Percentiles rank a stretch among this genome's conserved stretches.
Conservation (phyloP, 2,113 vertebrate genomes). For the Macrotus californicus region DNA sequence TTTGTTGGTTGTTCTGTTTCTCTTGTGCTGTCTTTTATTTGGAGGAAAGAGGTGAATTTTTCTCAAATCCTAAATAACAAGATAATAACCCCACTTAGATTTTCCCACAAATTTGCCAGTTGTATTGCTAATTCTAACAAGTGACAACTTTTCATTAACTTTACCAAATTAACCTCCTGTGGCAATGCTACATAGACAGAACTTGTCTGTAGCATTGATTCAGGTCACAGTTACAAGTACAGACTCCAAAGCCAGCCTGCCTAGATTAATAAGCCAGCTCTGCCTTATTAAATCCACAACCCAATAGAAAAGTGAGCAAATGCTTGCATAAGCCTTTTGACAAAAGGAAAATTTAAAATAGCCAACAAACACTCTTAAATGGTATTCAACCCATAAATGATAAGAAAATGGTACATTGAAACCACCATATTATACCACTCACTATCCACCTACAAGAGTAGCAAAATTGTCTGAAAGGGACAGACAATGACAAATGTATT, state of each 20-base stretch:
- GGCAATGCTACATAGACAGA: not conserved
- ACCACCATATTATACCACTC: not conserved
- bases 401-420: not conserved
- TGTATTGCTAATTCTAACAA: not conserved
- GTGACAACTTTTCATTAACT: not conserved
- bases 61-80: not conserved
- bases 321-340: not conserved
- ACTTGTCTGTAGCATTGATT: not conserved
- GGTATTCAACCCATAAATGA: not conserved
- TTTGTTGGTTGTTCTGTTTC: not conserved
- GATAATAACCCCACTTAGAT: not conserved
- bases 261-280: not conserved
- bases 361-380: not conserved
- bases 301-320: not conserved
- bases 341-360: not conserved
- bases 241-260: not conserved
- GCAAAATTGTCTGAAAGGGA: not conserved
- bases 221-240: not conserved
- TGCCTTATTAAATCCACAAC: not conserved
- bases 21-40: conserved; percentile 26
- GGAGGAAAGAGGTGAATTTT: not conserved
- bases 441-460: not conserved
- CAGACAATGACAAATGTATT: not conserved
- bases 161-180: not conserved
- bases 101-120: not conserved